Percentiles rank a stretch among this genome's conserved stretches.
Evolutionary conservation across 2,113 vertebrate species (phyloP).

Genomic region (Tyto alba): DNA sequence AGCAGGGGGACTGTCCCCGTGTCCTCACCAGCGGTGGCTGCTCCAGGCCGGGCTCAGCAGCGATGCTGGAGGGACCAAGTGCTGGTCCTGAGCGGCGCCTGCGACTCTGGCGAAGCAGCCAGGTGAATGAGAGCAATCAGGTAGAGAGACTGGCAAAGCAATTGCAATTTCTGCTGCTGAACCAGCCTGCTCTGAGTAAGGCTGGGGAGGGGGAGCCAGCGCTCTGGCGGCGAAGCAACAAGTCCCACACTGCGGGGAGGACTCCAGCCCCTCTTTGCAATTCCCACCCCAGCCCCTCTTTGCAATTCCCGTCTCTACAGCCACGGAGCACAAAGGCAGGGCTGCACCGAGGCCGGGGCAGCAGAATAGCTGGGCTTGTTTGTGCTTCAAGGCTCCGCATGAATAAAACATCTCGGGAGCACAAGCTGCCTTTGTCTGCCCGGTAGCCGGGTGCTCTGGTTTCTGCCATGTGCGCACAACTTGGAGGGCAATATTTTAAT

Average conservation of each 20-base stretch:
- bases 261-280: background rate
- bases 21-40: background rate
- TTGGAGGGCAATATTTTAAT: background rate
- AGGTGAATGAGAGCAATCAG: fast-evolving
- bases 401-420: conserved; percentile 44
- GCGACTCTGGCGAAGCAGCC: fast-evolving
- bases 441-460: background rate
- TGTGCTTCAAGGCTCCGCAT: background rate
- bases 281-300: background rate
- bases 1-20: fast-evolving
- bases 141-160: background rate
- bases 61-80: fast-evolving
- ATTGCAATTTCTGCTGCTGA: background rate
- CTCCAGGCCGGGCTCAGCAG: background rate
- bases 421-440: conserved; percentile 28
- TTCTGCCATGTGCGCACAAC: background rate
- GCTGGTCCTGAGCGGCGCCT: background rate
- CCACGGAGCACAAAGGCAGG: background rate
- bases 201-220: background rate
- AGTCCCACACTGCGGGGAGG: fast-evolving
- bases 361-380: background rate
- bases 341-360: background rate
- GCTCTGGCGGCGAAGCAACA: fast-evolving
- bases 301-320: background rate
- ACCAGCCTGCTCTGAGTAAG: background rate